Percentiles rank a stretch among this genome's conserved stretches.
phyloP scores from a whole-genome alignment of 2,113 vertebrate genomes.

The Shinisaurus crocodilurus region DNA sequence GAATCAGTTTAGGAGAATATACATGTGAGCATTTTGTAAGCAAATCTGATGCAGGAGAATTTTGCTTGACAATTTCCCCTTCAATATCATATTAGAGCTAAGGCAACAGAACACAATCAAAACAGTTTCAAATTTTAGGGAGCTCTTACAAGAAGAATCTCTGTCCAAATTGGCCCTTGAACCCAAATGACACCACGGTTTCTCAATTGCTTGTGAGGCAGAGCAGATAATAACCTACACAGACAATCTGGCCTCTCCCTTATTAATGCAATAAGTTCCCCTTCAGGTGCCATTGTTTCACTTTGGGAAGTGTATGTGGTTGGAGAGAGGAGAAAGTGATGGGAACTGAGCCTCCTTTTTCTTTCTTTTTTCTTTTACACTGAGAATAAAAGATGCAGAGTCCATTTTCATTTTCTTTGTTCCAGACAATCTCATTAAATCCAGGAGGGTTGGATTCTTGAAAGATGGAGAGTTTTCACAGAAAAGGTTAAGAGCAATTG shows the following conservation, averaged over 20 bases:
- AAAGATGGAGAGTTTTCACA: constrained; percentile 51
- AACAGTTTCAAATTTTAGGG: neutral
- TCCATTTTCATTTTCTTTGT: constrained; percentile 34
- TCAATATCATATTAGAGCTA: neutral
- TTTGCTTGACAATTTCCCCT: neutral
- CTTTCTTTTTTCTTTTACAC: neutral
- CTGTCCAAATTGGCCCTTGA: neutral
- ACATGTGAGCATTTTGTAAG: neutral
- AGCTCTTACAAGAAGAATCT: constrained; percentile 6
- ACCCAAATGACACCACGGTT: constrained; percentile 1
- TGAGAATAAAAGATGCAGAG: constrained; percentile 3
- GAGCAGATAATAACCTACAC: neutral
- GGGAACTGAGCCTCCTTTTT: neutral
- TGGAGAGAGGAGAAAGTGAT: neutral
- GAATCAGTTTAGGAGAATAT: neutral
- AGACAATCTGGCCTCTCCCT: constrained; percentile 1
- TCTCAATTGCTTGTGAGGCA: neutral
- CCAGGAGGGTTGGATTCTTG: neutral
- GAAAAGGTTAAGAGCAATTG: constrained; percentile 54
- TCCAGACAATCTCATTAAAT: constrained; percentile 36
- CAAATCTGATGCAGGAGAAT: neutral
- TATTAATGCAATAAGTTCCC: neutral
- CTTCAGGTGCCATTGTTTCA: neutral
- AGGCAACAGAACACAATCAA: neutral
- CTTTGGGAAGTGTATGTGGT: neutral